These are phyloP conservation scores for Paradoxurus hermaphroditus DNA, from an alignment of 2,113 vertebrate species.

Conservation along the genomic window DNA sequence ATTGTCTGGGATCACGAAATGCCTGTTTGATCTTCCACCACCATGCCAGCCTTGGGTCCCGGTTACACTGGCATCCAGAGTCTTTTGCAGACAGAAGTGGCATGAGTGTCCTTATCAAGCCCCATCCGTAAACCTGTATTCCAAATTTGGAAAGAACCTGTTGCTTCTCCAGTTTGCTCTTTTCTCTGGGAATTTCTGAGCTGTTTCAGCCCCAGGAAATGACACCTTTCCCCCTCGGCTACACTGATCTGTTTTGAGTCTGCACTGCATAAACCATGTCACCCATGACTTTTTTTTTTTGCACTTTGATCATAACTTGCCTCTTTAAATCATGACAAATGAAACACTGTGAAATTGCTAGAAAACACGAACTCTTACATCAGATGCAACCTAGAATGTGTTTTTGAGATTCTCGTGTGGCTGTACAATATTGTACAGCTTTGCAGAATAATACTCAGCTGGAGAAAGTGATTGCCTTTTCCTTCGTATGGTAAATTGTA, in stretches of 20 bases:
- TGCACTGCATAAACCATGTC: background rate
- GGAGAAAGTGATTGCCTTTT: background rate
- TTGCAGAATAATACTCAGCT: background rate
- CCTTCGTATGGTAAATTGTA: background rate
- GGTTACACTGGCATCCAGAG: background rate
- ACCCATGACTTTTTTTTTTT: background rate
- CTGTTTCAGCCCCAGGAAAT: background rate
- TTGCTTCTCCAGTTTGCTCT: background rate
- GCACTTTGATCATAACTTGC: background rate
- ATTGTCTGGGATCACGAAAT: background rate
- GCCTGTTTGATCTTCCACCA: background rate
- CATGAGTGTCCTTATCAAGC: background rate
- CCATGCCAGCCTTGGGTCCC: background rate
- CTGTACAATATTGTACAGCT: background rate
- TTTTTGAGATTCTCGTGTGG: background rate
- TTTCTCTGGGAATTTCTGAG: background rate
- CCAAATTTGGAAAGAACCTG: background rate
- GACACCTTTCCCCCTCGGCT: too few relatives aligned
- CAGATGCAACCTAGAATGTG: background rate
- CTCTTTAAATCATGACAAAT: background rate
- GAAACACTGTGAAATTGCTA: background rate
- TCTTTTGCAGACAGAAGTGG: background rate
- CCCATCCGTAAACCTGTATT: background rate
- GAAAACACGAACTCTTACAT: background rate
- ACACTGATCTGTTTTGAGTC: rapidly evolving